These are phyloP conservation scores for Andrena cerasifolii DNA, from an alignment of 1,140 invertebrate genomes.

Conservation along the genomic window DNA sequence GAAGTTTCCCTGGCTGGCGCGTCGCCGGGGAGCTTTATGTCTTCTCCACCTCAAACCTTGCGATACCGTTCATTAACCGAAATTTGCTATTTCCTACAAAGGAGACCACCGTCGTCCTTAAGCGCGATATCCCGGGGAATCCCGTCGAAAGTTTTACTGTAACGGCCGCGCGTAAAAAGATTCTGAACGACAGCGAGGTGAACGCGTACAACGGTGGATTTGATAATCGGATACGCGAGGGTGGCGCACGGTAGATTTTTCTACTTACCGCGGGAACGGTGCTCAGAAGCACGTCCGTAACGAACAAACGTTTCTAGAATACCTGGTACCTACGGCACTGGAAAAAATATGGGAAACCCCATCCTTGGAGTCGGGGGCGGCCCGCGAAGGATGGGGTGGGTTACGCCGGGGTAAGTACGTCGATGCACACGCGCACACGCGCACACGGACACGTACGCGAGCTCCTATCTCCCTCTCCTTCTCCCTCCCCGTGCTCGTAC, in stretches of 20 bases:
- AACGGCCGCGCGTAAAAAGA: background rate
- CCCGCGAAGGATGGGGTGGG: constrained; percentile 46
- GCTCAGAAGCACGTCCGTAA: constrained; percentile 69
- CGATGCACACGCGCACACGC: constrained; percentile 40
- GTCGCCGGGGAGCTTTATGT: constrained; percentile 2
- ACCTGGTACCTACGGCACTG: constrained; percentile 77
- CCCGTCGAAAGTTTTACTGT: background rate
- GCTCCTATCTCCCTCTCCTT: background rate
- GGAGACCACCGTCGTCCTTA: background rate
- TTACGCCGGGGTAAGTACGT: constrained; percentile 48
- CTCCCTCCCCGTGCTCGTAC: constrained; percentile 31
- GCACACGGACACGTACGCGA: background rate
- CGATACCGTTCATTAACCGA: constrained; percentile 11
- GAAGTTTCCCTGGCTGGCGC: constrained; percentile 25
- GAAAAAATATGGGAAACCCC: constrained; percentile 79
- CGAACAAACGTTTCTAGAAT: constrained; percentile 80
- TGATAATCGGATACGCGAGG: constrained; percentile 35
- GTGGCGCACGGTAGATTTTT: constrained; percentile 59
- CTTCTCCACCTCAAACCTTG: background rate
- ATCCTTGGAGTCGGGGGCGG: constrained; percentile 68
- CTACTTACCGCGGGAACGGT: constrained; percentile 61
- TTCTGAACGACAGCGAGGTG: background rate
- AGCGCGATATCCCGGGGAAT: no score
- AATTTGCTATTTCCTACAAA: background rate
- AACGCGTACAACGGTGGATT: constrained; percentile 17